Conservation (phyloP, 2,113 vertebrate genomes). For the Neomonachus schauinslandi region DNA sequence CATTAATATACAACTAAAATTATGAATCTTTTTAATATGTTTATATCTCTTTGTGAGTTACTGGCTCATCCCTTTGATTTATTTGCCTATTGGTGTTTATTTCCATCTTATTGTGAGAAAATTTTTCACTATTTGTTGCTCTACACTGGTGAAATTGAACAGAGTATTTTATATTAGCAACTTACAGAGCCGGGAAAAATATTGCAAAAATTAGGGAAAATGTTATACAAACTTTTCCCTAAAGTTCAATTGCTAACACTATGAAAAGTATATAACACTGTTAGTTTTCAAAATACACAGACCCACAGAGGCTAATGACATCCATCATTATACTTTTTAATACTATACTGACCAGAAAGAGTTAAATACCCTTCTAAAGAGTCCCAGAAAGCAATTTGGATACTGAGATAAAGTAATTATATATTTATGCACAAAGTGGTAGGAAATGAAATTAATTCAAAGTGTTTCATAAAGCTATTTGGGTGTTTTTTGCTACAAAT, state of each 20-base stretch:
- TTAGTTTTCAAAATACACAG: neutral
- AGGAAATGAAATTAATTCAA: constrained; percentile 31
- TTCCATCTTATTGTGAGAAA: neutral
- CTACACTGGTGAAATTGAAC: neutral
- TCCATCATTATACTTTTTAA: neutral
- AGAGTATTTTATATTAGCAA: neutral
- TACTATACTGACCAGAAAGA: neutral
- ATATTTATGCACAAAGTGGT: neutral
- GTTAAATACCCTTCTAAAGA: neutral
- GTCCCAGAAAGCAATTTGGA: neutral
- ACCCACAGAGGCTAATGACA: neutral
- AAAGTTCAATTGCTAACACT: neutral
- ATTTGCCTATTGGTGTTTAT: neutral
- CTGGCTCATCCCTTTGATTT: neutral
- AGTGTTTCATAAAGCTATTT: neutral
- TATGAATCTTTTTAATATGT: neutral
- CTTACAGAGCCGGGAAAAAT: neutral
- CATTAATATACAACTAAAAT: neutral
- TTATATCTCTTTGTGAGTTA: neutral
- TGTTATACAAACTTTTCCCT: neutral
- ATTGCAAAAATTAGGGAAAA: constrained; percentile 17
- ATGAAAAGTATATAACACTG: neutral
- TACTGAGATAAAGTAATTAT: constrained; percentile 29
- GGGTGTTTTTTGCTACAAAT: neutral
- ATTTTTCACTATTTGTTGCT: neutral